Base-by-base conservation (phyloP, 2,797 vertebrate species). In the Psittacula echo region DNA sequence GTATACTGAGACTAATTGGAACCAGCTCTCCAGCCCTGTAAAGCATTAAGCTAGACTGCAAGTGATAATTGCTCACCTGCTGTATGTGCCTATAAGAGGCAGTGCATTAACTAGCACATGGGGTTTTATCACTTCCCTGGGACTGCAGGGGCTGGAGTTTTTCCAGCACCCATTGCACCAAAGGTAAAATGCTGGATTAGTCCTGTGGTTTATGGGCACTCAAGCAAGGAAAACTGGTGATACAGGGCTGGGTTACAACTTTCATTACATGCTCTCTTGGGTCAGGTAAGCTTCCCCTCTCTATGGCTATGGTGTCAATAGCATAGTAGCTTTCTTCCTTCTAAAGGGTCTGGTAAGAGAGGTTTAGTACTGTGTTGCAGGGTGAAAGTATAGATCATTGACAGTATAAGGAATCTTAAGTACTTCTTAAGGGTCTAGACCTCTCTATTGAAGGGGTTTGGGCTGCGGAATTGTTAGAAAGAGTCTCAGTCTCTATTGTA, bases 11-110 rank as follows among this genome's bases (percentile, higher is more conserved):
- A 67, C 94, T 97, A 97, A 97, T 96, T 96, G 95, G 91, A 97
- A 97, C 93, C 97, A 97, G 95, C 85, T 93, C 88, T 75, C 4
- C 2, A 74, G 78, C 70, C 88, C 89, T 94, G 88, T 95, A 96
- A 97, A 97, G 93, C 88, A 77, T 87, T 89, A 94, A 86, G 70
- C 64, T 53, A 48, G 80, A 19, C 87, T 90, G 90, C 82, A 94
- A 96, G 97, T 94, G 95, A 95, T 97, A 97, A 97, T 97, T 97
- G 97, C 94, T 97, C 85, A 97, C 97, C 97, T 97, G 97, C 94
- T 94, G 91, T 94, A 97, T 27, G 26, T 51, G 50, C 81, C 93
- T 79, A 4, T 96, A 94, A 96, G 96, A 96, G 81, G 83, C 76
- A 92, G 71, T 47, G 74, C 56, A 94, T 82, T 95, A 96, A 96